A percentile compares a stretch with the other conserved stretches of the same genome.
These are phyloP conservation scores for Trichoplusia ni DNA, from an alignment of 1,140 invertebrate genomes.

Conservation along the genomic window DNA sequence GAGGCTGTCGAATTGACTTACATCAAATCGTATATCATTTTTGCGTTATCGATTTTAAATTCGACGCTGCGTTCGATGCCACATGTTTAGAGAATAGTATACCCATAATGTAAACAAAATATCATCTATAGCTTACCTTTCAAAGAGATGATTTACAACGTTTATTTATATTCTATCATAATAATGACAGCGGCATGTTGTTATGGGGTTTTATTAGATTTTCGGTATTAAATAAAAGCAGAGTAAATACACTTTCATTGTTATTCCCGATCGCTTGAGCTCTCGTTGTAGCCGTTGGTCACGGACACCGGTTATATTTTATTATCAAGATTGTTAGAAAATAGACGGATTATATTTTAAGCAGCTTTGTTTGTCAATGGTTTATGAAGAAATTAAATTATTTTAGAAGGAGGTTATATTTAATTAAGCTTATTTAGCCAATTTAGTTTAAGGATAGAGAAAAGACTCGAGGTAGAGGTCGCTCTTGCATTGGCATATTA, in stretches of 20 bases:
- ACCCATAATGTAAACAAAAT: neutral
- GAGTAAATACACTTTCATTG: constrained; percentile 1
- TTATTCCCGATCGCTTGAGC: constrained; percentile 3
- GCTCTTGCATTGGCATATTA: too few relatives aligned
- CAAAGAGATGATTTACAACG: neutral
- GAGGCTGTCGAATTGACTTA: too few relatives aligned
- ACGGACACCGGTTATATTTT: constrained; percentile 1
- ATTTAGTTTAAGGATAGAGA: too few relatives aligned
- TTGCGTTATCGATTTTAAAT: too few relatives aligned
- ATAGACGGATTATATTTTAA: neutral
- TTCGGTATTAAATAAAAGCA: neutral
- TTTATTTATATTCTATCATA: neutral
- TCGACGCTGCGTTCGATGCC: too few relatives aligned
- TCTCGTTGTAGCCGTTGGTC: neutral
- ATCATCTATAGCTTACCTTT: neutral
- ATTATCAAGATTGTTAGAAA: neutral
- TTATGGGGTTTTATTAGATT: neutral
- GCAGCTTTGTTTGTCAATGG: neutral
- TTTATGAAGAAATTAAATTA: neutral
- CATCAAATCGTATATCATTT: too few relatives aligned
- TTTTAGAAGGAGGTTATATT: too few relatives aligned
- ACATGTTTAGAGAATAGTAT: too few relatives aligned
- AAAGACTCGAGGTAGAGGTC: too few relatives aligned
- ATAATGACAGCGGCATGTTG: neutral
- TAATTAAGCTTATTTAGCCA: too few relatives aligned